These are phyloP conservation scores for Stichodactyla mertensii DNA, from an alignment of 64 coral and sea anemone genomes.

Conservation along the genomic window DNA sequence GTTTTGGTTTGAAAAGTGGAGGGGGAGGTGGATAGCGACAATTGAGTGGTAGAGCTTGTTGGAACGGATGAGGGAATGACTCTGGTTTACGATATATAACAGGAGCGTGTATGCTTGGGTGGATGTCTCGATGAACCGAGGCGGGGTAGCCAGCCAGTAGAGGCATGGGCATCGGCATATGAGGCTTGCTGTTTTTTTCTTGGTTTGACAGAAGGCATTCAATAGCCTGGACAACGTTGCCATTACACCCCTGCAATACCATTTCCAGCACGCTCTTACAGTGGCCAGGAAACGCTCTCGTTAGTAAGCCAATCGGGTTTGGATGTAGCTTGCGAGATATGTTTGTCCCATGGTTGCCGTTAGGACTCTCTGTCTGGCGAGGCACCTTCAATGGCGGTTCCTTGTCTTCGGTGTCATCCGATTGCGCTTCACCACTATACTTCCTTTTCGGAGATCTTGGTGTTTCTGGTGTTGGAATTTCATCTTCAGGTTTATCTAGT, in stretches of 20 bases:
- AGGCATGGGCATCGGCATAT: conserved; percentile 70
- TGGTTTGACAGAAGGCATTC: conserved; percentile 92
- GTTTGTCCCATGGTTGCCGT: not conserved
- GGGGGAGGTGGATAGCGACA: conserved; percentile 60
- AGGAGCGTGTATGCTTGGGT: conserved; percentile 73
- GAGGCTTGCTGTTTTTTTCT: conserved; percentile 55
- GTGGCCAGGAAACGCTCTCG: conserved; percentile 83
- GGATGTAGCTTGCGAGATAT: conserved; percentile 66
- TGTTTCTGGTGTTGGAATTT: not conserved
- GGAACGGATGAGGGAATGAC: conserved; percentile 53
- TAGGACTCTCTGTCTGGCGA: conserved; percentile 55
- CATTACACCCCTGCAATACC: conserved; percentile 90
- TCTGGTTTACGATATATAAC: conserved; percentile 79
- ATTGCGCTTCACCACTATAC: conserved; percentile 45
- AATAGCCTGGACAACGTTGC: conserved; percentile 97
- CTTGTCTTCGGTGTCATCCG: conserved; percentile 36
- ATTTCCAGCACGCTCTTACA: conserved; percentile 85
- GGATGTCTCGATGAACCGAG: conserved; percentile 47
- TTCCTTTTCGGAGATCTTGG: conserved; percentile 51
- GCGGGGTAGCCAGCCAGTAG: conserved; percentile 50
- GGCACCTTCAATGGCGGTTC: conserved; percentile 35
- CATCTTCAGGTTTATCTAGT: conserved; percentile 23
- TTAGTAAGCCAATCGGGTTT: conserved; percentile 72
- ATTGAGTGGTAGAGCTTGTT: conserved; percentile 44
- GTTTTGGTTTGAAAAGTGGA: conserved; percentile 77